Evolutionary conservation across 2,888 invertebrate species (phyloP), one percentile per base, ranked within the genome.

Genomic region (Ramazzottius varieornatus): DNA sequence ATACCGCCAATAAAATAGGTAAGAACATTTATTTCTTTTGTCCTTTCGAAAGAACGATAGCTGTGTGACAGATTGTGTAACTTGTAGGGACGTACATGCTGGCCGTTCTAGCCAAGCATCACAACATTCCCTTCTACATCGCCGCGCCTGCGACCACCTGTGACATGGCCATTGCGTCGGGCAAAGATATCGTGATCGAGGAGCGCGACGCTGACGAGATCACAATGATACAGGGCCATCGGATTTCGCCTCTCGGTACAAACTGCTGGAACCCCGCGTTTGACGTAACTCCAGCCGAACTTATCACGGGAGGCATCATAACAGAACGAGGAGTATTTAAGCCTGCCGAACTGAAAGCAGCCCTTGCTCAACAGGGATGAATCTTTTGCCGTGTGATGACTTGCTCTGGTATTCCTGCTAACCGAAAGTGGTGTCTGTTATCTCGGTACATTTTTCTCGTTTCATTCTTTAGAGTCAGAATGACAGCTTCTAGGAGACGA

Each of bases 1-100:
- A 99, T 75, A 94, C 94, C 0, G 96, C 96, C 0, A 98, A 98
- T 76, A 98, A 98, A 82, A 93, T 96, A 73, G 96, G 93, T 54
- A 29, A 54, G 54, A 24, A 40, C 40, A 40, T 40, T 40, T 40
- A 8, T 40, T 40, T 20, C 40, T 40, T n/a, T n/a, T n/a, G n/a
- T n/a, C n/a, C n/a, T n/a, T n/a, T n/a, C n/a, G n/a, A n/a, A n/a
- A n/a, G n/a, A n/a, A n/a, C n/a, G n/a, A n/a, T n/a, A n/a, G n/a
- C n/a, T n/a, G n/a, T n/a, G n/a, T n/a, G n/a, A n/a, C n/a, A n/a
- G n/a, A 13, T 40, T 40, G 40, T 40, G 40, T 33, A n/a, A n/a
- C 29, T 54, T 16, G 13, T 24, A 54, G 54, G 74, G 33, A 78
- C 78, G 1, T 78, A 76, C 70, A 74, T 75, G 80, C 85, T 96